Evolutionary conservation across 2,113 vertebrate genomes (phyloP), one percentile per base, ranked within the genome.

Genomic region (Urocynchramus pylzowi): DNA sequence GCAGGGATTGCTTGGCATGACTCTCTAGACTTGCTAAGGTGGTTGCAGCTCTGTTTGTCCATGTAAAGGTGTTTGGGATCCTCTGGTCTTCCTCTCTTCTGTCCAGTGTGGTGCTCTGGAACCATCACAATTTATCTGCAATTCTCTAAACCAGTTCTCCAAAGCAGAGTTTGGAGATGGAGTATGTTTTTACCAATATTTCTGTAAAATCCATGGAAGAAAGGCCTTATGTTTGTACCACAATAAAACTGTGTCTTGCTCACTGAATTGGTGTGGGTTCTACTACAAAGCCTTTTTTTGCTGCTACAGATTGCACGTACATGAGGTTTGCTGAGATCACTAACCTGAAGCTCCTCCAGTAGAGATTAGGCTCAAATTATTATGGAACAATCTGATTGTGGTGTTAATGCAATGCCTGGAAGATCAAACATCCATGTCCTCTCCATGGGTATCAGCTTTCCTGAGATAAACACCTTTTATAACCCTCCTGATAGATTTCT

Each of bases 401-500:
- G 54, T 87, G 44, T 65, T 56, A 84, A 67, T 78, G 37, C 30
- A 84, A 39, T n/a, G 39, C 80, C 54, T 74, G 52, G 37, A 90
- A 89, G 69, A 87, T 68, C 47, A 81, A 82, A 84, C 19, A 13
- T 54, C 76, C 0, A 0, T 44, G 73, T 88, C 33, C 77, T 90
- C 21, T 59, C 84, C 35, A n/a, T 0, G 2, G 22, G 13, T 65
- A 60, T 73, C 42, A 10, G 23, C 7, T 49, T 93, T 92, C 63
- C 42, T 1, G 8, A 93, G 83, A 88, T 78, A 89, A 96, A 81
- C 13, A 28, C 64, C 37, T 84, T 95, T 92, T 93, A 92, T 56
- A 63, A 70, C 86, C 63, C 30, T 86, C 14, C 60, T 87, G 68
- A 63, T 67, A 78, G 69, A 50, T 70, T 92, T 77, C 89, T 16